Percentiles rank a stretch among this genome's conserved stretches.
phyloP scores from a whole-genome alignment of 2,888 invertebrate species.

The Plebejus melissa region DNA sequence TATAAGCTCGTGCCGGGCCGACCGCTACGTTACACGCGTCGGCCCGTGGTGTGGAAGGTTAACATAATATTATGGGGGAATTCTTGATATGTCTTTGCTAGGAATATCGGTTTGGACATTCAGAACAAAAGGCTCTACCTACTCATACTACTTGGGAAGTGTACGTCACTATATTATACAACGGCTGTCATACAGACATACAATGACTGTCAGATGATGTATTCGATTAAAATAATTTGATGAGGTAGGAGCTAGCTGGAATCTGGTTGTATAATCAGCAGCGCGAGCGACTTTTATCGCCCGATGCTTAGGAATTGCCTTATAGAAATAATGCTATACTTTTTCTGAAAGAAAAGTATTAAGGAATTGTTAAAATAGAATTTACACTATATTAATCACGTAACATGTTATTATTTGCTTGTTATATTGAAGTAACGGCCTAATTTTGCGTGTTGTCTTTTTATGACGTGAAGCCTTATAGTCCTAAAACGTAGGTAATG shows the following conservation, averaged over 20 bases:
- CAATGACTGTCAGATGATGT: background rate
- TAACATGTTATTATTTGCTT: background rate
- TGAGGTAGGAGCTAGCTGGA: background rate
- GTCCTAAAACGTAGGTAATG: background rate
- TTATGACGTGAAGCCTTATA: background rate
- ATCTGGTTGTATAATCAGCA: background rate
- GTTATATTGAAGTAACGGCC: background rate
- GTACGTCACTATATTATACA: background rate
- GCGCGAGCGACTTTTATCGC: background rate
- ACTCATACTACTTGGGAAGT: background rate
- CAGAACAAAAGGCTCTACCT: background rate
- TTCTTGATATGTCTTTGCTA: conserved; percentile 13
- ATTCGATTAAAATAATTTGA: background rate
- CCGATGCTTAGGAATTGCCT: background rate
- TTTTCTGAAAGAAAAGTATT: background rate
- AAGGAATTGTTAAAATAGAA: background rate
- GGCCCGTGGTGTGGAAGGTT: conserved; percentile 35
- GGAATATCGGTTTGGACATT: background rate
- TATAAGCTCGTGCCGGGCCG: conserved; percentile 38
- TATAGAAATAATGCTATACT: background rate
- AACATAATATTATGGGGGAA: conserved; percentile 1
- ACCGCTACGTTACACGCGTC: conserved; percentile 35
- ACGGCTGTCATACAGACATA: background rate
- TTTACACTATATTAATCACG: background rate
- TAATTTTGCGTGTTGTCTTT: background rate